Conservation (phyloP, 1,140 invertebrate genomes). For the Solenopsis fugax region DNA sequence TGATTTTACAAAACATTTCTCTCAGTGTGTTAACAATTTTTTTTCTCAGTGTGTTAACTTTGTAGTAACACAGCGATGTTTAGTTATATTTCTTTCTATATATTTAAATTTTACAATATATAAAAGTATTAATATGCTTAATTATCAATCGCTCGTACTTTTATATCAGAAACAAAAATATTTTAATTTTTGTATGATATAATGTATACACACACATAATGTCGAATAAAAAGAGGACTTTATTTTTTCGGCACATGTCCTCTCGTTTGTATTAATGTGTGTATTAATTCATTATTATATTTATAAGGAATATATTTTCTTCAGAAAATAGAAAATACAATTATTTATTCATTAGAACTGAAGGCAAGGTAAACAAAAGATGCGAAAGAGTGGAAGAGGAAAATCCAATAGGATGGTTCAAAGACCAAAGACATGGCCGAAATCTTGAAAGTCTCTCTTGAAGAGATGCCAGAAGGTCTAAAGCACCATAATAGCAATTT, state of each 20-base stretch:
- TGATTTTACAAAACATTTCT: too few species aligned
- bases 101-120: neutral
- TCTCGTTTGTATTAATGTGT: neutral
- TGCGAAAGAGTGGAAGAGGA: neutral
- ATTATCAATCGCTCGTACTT: neutral
- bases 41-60: neutral
- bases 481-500: slow-evolving; percentile 40
- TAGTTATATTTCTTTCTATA: neutral
- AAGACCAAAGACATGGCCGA: slow-evolving; percentile 22
- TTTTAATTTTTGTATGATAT: neutral
- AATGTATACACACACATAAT: neutral
- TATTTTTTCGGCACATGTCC: neutral
- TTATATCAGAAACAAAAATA: neutral
- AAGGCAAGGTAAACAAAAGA: slow-evolving; percentile 15
- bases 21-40: neutral
- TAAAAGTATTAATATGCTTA: too few species aligned
- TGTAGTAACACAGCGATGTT: neutral
- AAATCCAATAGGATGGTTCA: slow-evolving; percentile 15
- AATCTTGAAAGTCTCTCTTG: slow-evolving; percentile 18
- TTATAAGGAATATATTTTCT: neutral
- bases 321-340: slow-evolving; percentile 17
- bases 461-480: neutral
- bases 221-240: neutral
- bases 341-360: slow-evolving; percentile 38
- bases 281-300: slow-evolving; percentile 1